Base-by-base conservation (phyloP, 2,113 vertebrate species). In the Oreochromis spilurus region DNA sequence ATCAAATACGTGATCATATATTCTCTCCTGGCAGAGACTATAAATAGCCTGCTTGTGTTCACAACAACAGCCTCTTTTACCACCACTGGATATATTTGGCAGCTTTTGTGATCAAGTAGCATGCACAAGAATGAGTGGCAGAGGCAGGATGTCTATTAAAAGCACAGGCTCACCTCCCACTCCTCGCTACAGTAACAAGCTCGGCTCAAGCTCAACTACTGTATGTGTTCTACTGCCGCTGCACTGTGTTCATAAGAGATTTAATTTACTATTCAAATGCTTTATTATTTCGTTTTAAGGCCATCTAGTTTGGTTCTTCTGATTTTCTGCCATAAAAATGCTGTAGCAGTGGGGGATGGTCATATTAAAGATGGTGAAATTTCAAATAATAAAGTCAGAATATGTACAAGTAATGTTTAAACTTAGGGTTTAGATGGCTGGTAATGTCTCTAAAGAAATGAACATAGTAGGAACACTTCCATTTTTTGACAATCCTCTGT, bases 31-130 rank as follows among this genome's bases (percentile, higher is more conserved):
- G 54, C 70, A 81, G 55, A 65, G 29, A n/a, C 93, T 95, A 93
- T 85, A 91, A 94, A 95, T 95, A 95, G 77, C 77, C 26, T 12
- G 26, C 84, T 72, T 43, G 79, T 89, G 82, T 91, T 93, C 88
- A 88, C 86, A 92, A 77, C 91, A 89, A 84, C 91, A 90, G 93
- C 86, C 88, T 93, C 92, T 93, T 94, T 92, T 91, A 92, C 92
- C 94, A 95, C 93, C 86, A 29, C 92, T 94, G 95, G 92, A 92
- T 96, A 95, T 93, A 93, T 95, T 95, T 96, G 95, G 94, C 94
- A 93, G 91, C 93, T 92, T 94, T 90, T 93, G 94, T 93, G 95
- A 95, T 92, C 77, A 90, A 90, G 93, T 93, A 83, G 91, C 79
- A 93, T 88, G 91, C 90, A 85, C 88, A 84, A 91, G 90, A 94